These are phyloP conservation scores for Nysson spinosus DNA, from an alignment of 2,888 invertebrate genomes.

Conservation along the genomic window DNA sequence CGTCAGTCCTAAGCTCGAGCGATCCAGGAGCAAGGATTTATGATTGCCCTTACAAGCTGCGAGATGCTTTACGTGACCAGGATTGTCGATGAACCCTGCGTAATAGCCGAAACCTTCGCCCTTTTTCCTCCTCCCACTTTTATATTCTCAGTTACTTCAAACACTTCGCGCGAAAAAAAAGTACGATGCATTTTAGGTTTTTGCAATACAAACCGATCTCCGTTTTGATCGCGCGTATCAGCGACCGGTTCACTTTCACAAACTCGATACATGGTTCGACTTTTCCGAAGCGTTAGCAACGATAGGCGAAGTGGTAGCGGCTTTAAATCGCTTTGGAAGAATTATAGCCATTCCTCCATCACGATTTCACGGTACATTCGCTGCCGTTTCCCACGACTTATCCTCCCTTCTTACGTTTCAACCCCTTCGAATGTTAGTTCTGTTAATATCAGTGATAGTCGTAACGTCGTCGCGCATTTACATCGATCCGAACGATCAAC, in stretches of 20 bases:
- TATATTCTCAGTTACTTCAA: conserved; percentile 2
- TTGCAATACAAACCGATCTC: no score
- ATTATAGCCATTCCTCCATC: conserved; percentile 52
- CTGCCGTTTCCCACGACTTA: conserved; percentile 31
- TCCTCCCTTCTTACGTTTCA: not conserved
- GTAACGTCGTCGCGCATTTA: not conserved
- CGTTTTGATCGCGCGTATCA: no score
- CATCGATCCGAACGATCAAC: no score
- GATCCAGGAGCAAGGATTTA: no score
- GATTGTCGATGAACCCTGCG: conserved; percentile 51
- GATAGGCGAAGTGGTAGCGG: conserved; percentile 18
- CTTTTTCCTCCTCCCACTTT: not conserved
- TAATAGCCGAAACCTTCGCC: conserved; percentile 34
- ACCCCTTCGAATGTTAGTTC: not conserved
- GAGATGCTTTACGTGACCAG: conserved; percentile 64
- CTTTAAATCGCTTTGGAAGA: conserved; percentile 54
- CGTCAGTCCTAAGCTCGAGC: conserved; percentile 54
- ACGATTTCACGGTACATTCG: conserved; percentile 54
- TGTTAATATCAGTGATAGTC: not conserved
- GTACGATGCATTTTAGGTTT: no score
- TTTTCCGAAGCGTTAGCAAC: conserved; percentile 25
- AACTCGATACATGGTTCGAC: conserved; percentile 8
- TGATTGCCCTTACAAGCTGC: conserved; percentile 54
- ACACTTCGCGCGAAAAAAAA: not conserved
- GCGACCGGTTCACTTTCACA: no score